Evolutionary conservation across 2,888 invertebrate species (phyloP).

Genomic region (Drosophila mettleri): DNA sequence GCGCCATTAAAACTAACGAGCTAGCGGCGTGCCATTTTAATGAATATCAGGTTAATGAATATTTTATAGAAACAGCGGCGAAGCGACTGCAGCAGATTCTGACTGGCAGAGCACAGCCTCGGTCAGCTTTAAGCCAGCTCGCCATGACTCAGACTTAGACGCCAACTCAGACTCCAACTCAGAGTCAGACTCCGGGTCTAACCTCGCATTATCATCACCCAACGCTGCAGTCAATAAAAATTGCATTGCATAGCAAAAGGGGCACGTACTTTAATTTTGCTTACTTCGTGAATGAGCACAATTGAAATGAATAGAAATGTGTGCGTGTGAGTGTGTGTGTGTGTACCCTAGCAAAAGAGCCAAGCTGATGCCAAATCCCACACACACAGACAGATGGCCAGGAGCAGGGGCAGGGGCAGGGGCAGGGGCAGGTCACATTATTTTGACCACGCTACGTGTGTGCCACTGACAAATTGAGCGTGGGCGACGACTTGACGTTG

Average conservation of each 20-base stretch:
- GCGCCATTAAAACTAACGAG: conserved; percentile 72
- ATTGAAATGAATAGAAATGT: conserved; percentile 73
- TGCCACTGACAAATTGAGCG: conserved; percentile 48
- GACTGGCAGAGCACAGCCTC: neutral
- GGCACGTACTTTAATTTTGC: conserved; percentile 78
- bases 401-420: too few relatives aligned
- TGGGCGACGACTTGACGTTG: conserved; percentile 44
- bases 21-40: conserved; percentile 56
- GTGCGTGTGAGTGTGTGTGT: conserved; percentile 35
- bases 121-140: too few relatives aligned
- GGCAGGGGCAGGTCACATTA: too few relatives aligned
- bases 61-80: conserved; percentile 60
- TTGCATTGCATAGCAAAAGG: conserved; percentile 68
- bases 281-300: conserved; percentile 76
- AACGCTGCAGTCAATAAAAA: conserved; percentile 67
- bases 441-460: conserved; percentile 39
- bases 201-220: neutral
- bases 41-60: conserved; percentile 76
- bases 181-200: neutral
- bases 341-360: conserved; percentile 16
- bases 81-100: neutral
- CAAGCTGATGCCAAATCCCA: neutral
- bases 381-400: neutral
- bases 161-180: neutral
- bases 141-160: too few relatives aligned